Percentiles rank a stretch among this genome's conserved stretches.
Conservation (phyloP, 2,797 vertebrate species). For the Crotalus adamanteus region DNA sequence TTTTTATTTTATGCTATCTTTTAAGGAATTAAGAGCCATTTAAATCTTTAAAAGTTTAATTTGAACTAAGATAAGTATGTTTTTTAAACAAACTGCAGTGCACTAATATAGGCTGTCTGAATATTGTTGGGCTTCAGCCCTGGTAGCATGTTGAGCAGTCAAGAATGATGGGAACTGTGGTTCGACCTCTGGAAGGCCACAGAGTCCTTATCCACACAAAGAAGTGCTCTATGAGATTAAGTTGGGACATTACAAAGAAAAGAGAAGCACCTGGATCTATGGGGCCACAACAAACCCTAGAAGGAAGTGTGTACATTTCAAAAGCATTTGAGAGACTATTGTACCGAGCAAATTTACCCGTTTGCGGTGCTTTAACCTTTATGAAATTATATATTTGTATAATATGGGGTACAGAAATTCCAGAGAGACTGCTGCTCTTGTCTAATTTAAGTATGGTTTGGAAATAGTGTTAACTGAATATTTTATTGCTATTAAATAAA, state of each 20-base stretch:
- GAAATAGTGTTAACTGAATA: conserved; percentile 73
- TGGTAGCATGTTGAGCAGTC: neutral
- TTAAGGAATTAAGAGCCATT: conserved; percentile 68
- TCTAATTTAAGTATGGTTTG: conserved; percentile 72
- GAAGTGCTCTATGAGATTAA: conserved; percentile 44
- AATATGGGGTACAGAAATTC: conserved; percentile 61
- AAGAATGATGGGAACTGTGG: neutral
- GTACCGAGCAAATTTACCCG: conserved; percentile 71
- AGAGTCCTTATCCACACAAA: neutral
- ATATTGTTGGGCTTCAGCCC: neutral
- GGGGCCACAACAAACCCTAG: conserved; percentile 42
- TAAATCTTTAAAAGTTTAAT: conserved; percentile 48
- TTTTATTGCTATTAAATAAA: conserved; percentile 93
- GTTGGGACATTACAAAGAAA: neutral
- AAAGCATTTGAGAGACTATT: conserved; percentile 63
- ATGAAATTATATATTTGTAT: conserved; percentile 54
- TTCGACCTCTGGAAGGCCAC: neutral
- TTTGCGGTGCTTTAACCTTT: conserved; percentile 68
- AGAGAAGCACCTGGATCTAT: conserved; percentile 45
- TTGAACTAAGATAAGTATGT: conserved; percentile 56
- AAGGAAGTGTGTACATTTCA: conserved; percentile 60
- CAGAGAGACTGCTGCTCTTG: conserved; percentile 62
- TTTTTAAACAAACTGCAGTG: conserved; percentile 36
- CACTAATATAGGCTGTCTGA: conserved; percentile 32
- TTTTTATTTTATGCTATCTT: conserved; percentile 44